Base-by-base conservation (phyloP, 2,888 invertebrate species). In the Ectemnius cavifrons region DNA sequence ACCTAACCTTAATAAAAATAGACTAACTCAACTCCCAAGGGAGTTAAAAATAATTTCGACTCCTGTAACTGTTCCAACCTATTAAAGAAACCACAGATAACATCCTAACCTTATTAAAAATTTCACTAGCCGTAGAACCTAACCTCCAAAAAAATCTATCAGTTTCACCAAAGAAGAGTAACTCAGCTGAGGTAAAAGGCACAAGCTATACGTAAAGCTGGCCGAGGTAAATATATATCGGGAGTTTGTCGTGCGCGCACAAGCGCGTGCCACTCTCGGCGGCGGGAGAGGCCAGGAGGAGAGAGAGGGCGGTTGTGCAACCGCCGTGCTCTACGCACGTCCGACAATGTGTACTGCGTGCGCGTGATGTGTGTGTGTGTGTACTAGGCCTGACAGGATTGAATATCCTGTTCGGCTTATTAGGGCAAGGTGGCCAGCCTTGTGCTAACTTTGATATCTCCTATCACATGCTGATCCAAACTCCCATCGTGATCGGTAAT, bases 391-490 rank as follows among this genome's bases (percentile, higher is more conserved):
- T 57, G 64, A 71, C 81, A 83, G 80, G 83, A 83, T 80, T 73
- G 84, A 82, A 85, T 89, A 89, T 89, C 89, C 89, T 89, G 89
- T 89, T 89, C 86, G 79, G 88, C 85, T 89, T 89, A 89, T 89
- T 88, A 78, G 89, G 89, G 89, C 89, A 87, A 88, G 86, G 88
- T 88, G 86, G 88, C 87, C 85, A 85, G 85, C 86, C 83, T 87
- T 86, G 37, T 37, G 87, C 84, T 75, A 37, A 84, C 86, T 86
- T 85, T 81, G 87, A 85, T 85, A 83, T 83, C 23, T 23, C 80
- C 78, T 84, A 85, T 84, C 85, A 78, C 76, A 85, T 83, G 72
- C 77, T 2, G 16, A 52, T 52, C 52, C 52, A 6, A 37, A 52
- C 52, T 52, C 14, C 52, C n/a, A 52, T 52, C 52, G 16, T 6